These are phyloP conservation scores for Micoletzkya japonica DNA, from an alignment of 2,888 invertebrate species.

Conservation along the genomic window DNA sequence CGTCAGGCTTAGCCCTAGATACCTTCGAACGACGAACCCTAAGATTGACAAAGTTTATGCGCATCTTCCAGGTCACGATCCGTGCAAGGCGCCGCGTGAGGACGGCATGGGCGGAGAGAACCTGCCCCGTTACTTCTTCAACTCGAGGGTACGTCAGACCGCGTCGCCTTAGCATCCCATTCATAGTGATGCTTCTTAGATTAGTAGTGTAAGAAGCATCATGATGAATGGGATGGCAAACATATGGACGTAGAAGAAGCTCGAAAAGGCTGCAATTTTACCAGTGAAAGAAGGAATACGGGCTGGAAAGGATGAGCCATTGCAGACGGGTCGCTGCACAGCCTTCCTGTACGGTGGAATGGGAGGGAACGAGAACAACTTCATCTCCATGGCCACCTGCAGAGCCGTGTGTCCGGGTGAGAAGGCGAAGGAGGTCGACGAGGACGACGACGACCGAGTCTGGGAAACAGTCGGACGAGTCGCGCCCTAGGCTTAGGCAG, in stretches of 20 bases:
- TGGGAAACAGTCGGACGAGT: neutral
- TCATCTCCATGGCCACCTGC: slow-evolving; percentile 52
- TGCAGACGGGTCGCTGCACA: slow-evolving; percentile 36
- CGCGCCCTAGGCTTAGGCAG: neutral
- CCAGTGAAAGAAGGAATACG: neutral
- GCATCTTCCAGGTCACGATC: slow-evolving; percentile 39
- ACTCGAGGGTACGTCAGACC: slow-evolving; percentile 34
- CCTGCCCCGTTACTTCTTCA: slow-evolving; percentile 58
- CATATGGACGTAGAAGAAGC: too few species aligned
- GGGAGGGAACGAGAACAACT: slow-evolving; percentile 62
- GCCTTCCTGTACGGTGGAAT: slow-evolving; percentile 56
- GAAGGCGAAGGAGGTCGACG: neutral
- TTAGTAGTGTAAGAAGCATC: too few species aligned
- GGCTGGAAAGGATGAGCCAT: neutral
- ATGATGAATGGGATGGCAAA: too few species aligned
- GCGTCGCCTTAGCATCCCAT: neutral
- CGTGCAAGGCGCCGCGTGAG: slow-evolving; percentile 50
- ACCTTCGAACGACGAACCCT: too few species aligned
- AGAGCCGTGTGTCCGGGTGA: slow-evolving; percentile 47
- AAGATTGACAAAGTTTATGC: neutral
- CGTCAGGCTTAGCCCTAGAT: too few species aligned
- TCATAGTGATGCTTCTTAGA: neutral
- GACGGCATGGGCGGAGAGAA: slow-evolving; percentile 52
- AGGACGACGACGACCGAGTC: slow-evolving; percentile 17
- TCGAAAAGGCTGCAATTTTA: neutral